These are phyloP conservation scores for Phyllotis vaccarum DNA, from an alignment of 2,797 vertebrate species.

Conservation along the genomic window DNA sequence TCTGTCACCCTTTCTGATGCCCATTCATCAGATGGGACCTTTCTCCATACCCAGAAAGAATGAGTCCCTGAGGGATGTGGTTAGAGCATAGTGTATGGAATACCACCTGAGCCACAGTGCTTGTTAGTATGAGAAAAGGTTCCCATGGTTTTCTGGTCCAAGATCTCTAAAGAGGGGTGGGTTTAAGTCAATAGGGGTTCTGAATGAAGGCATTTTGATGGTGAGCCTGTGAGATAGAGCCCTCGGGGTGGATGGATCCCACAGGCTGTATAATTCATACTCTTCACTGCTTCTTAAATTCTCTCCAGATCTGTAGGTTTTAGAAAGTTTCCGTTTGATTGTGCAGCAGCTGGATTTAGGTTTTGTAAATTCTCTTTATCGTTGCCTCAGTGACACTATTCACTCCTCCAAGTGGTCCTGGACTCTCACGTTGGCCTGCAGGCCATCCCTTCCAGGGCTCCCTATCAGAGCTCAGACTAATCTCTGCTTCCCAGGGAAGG, in stretches of 20 bases:
- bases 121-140: conserved; percentile 35
- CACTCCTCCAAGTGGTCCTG: neutral
- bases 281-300: conserved; percentile 32
- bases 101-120: neutral
- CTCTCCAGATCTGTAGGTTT: neutral
- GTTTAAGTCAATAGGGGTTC: neutral
- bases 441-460: neutral
- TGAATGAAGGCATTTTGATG: conserved; percentile 25
- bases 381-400: neutral
- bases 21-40: neutral
- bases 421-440: neutral
- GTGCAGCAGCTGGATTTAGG: neutral
- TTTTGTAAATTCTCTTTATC: neutral
- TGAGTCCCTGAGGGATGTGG: neutral
- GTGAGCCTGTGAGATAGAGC: neutral
- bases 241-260: neutral
- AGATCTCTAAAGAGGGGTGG: conserved; percentile 12
- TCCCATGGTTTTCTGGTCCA: neutral
- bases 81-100: neutral
- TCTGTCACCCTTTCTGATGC: neutral
- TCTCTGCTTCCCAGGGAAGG: neutral
- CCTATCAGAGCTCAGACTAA: neutral
- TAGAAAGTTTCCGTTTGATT: neutral
- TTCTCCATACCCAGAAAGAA: neutral
- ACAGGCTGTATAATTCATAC: neutral